Evolutionary conservation across 1,140 invertebrate genomes (phyloP).

Genomic region (Drosophila lacertosa): DNA sequence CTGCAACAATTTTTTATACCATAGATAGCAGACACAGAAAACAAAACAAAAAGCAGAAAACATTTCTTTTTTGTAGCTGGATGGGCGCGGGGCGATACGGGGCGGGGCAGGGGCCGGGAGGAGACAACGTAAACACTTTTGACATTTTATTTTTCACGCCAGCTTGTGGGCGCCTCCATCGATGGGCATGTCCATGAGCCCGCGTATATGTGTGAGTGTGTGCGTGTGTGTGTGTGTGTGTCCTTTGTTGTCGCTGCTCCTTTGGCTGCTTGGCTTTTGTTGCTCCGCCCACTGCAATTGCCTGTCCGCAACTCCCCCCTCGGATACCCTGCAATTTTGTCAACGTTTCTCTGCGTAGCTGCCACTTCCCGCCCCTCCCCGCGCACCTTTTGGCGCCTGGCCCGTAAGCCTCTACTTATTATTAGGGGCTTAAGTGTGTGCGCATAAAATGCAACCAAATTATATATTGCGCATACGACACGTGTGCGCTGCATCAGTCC

Average conservation of each 20-base stretch:
- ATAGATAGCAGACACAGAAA: conserved; percentile 51
- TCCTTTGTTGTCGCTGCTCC: conserved; percentile 63
- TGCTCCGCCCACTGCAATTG: conserved; percentile 10
- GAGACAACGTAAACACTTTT: conserved; percentile 74
- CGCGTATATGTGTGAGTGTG: conserved; percentile 8
- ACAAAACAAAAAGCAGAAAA: conserved; percentile 1
- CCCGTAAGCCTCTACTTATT: conserved; percentile 27
- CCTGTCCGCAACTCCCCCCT: too few species aligned
- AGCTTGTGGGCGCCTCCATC: conserved; percentile 45
- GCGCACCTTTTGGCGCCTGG: not conserved
- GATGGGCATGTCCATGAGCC: conserved; percentile 19
- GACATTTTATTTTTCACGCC: conserved; percentile 78
- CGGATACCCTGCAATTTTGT: not conserved
- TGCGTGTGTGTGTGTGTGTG: conserved; percentile 26
- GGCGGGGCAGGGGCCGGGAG: not conserved
- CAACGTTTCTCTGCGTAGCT: conserved; percentile 16
- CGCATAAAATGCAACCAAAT: conserved; percentile 48
- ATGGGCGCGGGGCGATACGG: not conserved
- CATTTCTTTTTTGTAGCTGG: not conserved
- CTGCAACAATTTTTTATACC: conserved; percentile 63
- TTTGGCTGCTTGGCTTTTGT: conserved; percentile 50
- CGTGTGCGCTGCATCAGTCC: conserved; percentile 26
- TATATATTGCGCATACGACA: conserved; percentile 52
- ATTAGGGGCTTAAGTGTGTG: conserved; percentile 43
- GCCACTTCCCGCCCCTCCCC: not conserved